Evolutionary conservation across 1,140 invertebrate genomes (phyloP), one percentile per base, ranked within the genome.

Genomic region (Papilio machaon): DNA sequence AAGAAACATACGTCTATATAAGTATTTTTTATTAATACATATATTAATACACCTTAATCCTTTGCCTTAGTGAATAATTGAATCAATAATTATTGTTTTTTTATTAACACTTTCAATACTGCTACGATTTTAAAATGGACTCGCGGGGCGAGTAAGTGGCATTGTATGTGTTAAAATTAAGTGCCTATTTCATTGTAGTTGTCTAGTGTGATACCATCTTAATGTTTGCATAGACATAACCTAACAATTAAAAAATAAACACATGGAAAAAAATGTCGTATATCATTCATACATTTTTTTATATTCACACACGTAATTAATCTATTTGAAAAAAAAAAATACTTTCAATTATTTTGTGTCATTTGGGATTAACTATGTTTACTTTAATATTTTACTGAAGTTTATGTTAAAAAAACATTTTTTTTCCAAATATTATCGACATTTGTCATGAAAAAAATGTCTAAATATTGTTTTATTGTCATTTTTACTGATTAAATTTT

Each of bases 181-280:
- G 64, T 35, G 64, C 23, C 64, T 70, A 35, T 38, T 70, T 35
- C 64, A 70, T 70, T 23, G 58, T 60, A 60, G 17, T 19, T 19
- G 58, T 60, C n/a, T 60, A 60, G 58, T 60, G 58, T 60, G 58
- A 17, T 60, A 60, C 58, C 58, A 23, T 8, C 58, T 60, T 60
- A 60, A 23, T 60, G 19, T 60, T 60, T 60, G 19, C 19, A 60
- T 60, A 23, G 19, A 60, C 11, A 35, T 38, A 15, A 70, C n/a
- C 1, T 70, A 35, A 30, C 6, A n/a, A 58, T 8, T 10, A 30
- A 19, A 60, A 60, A 60, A 60, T 70, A 70, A 70, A 70, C 1
- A 35, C 11, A 70, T 38, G 64, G 15, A 38, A 38, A 70, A 13
- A 70, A 70, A 35, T 23, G 23, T 35, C 30, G 19, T 60, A 52